phyloP scores from a whole-genome alignment of 2,113 vertebrate species.

The Aldabrachelys gigantea region DNA sequence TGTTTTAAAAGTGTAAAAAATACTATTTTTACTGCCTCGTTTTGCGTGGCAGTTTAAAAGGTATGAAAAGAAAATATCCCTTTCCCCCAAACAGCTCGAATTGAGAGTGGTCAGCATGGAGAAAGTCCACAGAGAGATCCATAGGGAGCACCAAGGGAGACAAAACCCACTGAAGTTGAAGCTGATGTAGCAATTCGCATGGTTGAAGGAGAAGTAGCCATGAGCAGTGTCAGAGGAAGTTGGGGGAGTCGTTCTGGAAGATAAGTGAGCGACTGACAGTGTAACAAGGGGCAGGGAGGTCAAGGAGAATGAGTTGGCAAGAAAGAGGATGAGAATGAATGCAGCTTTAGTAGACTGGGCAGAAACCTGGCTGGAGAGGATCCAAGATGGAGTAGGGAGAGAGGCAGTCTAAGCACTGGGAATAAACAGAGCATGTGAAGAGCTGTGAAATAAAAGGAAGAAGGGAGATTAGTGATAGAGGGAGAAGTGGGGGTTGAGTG shows the following conservation, averaged over 20 bases:
- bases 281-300: background rate
- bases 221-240: background rate
- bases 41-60: background rate
- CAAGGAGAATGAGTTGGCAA: background rate
- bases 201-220: background rate
- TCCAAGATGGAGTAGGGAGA: background rate
- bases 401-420: background rate
- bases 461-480: background rate
- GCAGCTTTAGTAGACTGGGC: accelerated
- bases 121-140: background rate
- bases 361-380: background rate
- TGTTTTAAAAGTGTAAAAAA: background rate
- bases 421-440: accelerated
- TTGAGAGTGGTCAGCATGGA: background rate
- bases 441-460: background rate
- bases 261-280: background rate
- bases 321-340: background rate
- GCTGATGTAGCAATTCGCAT: background rate
- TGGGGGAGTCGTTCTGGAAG: background rate
- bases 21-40: background rate
- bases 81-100: background rate
- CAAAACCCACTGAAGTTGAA: background rate
- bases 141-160: background rate
- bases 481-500: background rate
- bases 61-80: background rate